Conservation (phyloP, 2,113 vertebrate genomes). For the Malurus elegans region DNA sequence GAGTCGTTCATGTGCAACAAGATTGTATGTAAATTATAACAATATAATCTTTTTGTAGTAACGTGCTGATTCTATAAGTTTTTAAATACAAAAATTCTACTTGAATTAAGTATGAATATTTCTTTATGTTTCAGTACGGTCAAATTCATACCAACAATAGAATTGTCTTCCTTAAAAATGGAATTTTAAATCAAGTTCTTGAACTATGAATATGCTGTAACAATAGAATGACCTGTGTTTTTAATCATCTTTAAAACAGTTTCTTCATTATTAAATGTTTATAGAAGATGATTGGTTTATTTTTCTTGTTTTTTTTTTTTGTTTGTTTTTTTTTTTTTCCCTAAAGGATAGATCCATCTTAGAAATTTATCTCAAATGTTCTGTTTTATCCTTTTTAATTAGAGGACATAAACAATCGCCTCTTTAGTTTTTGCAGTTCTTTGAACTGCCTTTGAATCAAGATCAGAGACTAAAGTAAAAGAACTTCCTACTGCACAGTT, state of each 20-base stretch:
- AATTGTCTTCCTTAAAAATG: neutral
- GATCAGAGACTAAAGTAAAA: conserved; percentile 30
- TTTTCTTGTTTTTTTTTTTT: neutral
- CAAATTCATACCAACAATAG: neutral
- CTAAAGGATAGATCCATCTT: neutral
- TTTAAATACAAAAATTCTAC: neutral
- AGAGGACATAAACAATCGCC: neutral
- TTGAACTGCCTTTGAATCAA: conserved; percentile 47
- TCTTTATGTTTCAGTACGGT: neutral
- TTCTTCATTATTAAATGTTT: neutral
- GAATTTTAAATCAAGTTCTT: neutral
- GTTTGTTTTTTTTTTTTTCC: neutral
- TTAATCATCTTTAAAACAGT: neutral
- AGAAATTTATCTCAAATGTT: neutral
- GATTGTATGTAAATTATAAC: neutral
- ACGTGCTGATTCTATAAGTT: neutral
- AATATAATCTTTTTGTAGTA: neutral
- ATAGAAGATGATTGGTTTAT: neutral
- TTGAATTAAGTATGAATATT: neutral
- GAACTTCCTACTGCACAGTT: neutral
- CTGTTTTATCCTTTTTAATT: conserved; percentile 17
- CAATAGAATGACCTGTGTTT: neutral
- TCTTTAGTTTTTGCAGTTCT: neutral
- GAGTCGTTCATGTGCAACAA: neutral
- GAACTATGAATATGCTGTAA: neutral